Evolutionary conservation across 2,888 invertebrate species (phyloP).

Genomic region (Melanchra persicariae): DNA sequence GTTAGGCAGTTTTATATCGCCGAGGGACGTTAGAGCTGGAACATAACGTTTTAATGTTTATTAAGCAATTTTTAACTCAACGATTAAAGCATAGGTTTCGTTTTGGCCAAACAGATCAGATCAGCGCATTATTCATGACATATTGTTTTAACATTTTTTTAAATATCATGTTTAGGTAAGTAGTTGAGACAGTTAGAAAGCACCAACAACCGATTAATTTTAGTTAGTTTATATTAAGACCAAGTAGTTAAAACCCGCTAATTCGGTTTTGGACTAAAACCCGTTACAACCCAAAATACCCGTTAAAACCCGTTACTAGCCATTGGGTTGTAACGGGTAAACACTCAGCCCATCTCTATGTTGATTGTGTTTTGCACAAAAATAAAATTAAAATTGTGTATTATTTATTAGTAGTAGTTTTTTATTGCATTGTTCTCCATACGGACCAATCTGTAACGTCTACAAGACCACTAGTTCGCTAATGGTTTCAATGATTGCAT

Average conservation of each 20-base stretch:
- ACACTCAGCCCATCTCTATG: too few relatives aligned
- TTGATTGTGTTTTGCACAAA: too few relatives aligned
- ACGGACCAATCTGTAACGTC: not conserved
- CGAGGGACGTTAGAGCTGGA: not conserved
- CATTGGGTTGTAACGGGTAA: too few relatives aligned
- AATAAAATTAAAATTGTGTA: too few relatives aligned
- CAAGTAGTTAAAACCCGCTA: not conserved
- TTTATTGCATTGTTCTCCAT: not conserved
- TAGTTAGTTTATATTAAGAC: not conserved
- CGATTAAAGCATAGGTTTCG: not conserved
- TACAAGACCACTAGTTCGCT: not conserved
- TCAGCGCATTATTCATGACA: not conserved
- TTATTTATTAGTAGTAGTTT: too few relatives aligned
- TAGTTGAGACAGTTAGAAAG: not conserved
- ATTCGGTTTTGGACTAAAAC: not conserved
- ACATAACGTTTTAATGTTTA: not conserved
- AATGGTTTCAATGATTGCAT: constrained; percentile 2
- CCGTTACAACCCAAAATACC: not conserved
- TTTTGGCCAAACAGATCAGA: not conserved
- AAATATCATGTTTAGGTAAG: not conserved
- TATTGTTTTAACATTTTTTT: not conserved
- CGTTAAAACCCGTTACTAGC: too few relatives aligned
- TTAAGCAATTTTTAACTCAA: not conserved
- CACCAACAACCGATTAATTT: not conserved
- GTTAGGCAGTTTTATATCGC: constrained; percentile 24